These are phyloP conservation scores for Origma solitaria DNA, from an alignment of 2,113 vertebrate genomes.

Conservation along the genomic window DNA sequence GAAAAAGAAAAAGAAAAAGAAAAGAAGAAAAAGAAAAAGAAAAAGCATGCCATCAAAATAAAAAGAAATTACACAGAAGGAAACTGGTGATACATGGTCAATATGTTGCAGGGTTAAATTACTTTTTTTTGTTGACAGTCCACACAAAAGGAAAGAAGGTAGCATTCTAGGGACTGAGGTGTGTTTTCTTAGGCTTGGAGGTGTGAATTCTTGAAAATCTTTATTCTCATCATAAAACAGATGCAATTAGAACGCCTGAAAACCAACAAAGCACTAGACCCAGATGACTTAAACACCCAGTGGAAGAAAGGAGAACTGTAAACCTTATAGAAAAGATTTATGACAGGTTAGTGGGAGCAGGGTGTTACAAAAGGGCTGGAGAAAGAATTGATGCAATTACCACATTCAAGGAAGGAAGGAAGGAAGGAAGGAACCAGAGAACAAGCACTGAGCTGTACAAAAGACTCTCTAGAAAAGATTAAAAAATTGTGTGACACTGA, in stretches of 20 bases:
- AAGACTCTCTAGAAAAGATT: background rate
- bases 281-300: background rate
- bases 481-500: background rate
- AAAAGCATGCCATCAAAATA: too few relatives aligned
- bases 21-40: background rate
- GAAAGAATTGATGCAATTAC: background rate
- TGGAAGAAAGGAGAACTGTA: background rate
- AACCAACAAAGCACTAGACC: background rate
- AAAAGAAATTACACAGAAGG: too few relatives aligned
- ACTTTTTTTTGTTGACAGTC: constrained; percentile 25
- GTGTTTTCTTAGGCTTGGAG: constrained; percentile 36
- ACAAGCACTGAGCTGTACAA: background rate
- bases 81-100: too few relatives aligned
- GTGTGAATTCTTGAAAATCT: constrained; percentile 8
- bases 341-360: background rate
- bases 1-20: background rate
- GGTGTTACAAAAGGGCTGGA: background rate
- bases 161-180: constrained; percentile 22
- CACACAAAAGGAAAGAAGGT: constrained; percentile 44
- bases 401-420: background rate
- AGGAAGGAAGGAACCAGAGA: background rate
- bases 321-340: constrained; percentile 32
- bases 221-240: constrained; percentile 15
- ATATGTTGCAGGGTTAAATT: too few relatives aligned
- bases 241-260: constrained; percentile 53